Percentiles rank a stretch among this genome's conserved stretches.
phyloP scores from a whole-genome alignment of 1,140 invertebrate species.

The Zaprionus nigranus region DNA sequence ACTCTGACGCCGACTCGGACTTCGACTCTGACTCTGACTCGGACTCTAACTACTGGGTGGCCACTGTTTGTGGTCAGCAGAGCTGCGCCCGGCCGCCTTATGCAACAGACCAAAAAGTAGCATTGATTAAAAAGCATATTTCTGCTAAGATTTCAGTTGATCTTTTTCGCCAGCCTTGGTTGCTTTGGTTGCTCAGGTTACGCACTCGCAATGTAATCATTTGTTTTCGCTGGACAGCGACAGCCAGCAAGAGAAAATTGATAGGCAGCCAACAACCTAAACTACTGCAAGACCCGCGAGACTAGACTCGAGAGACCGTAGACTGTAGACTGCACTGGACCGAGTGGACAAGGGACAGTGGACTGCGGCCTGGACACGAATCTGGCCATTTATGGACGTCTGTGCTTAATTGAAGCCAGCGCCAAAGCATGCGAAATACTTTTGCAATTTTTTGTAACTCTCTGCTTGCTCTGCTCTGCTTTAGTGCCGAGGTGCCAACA shows the following conservation, averaged over 20 bases:
- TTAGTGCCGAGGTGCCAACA: constrained; percentile 59
- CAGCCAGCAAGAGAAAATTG: constrained; percentile 65
- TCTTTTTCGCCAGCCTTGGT: constrained; percentile 27
- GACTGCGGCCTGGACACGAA: constrained; percentile 29
- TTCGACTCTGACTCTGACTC: not conserved
- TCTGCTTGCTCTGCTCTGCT: constrained; percentile 13
- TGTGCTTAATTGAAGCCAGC: constrained; percentile 76
- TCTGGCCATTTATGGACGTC: constrained; percentile 76
- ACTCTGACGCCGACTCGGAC: not conserved
- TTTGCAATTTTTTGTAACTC: constrained; percentile 54
- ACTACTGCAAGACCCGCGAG: constrained; percentile 25
- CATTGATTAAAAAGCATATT: constrained; percentile 74
- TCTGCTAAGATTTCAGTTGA: constrained; percentile 20
- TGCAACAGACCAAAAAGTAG: constrained; percentile 52
- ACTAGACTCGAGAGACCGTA: constrained; percentile 6
- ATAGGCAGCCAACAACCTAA: constrained; percentile 71
- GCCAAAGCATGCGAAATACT: constrained; percentile 75
- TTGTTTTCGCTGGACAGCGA: constrained; percentile 72
- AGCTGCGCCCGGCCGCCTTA: constrained; percentile 47
- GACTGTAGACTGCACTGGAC: constrained; percentile 14
- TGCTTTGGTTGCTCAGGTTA: constrained; percentile 72
- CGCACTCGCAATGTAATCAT: constrained; percentile 77
- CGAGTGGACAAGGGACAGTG: not conserved
- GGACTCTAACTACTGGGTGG: constrained; percentile 51
- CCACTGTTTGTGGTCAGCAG: constrained; percentile 23